Base-by-base conservation (phyloP, 1,140 invertebrate genomes). In the Doryteuthis pealeii region DNA sequence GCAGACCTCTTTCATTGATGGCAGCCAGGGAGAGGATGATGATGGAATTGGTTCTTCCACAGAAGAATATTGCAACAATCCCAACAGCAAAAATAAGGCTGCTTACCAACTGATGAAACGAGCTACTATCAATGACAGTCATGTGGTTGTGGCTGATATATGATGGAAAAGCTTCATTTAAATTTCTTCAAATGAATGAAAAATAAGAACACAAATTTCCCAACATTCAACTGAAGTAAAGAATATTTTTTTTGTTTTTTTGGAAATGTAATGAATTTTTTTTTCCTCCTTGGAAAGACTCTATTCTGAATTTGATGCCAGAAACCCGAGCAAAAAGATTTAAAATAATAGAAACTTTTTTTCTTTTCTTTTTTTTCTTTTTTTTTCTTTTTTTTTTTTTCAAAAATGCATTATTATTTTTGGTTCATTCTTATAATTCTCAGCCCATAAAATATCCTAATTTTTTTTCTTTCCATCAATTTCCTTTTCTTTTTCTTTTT, bases 1-100 rank as follows among this genome's bases (percentile, higher is more conserved):
- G 66, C 66, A 68, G 66, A 68, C 66, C 1, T 68, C 66, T 22
- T 68, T 68, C 66, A 68, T 68, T 31, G 66, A 68, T 30, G 32
- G 32, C 66, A 68, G 66, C 28, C 28, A 68, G 18, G 28, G 66
- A 6, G 66, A 68, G 31, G 66, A 68, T 14, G 66, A 68, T 22
- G 66, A 68, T 1, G 32, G 66, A 12, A 68, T 31, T 5, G 32
- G 66, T 32, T 33, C 28, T 68, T 33, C 66, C 22, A 31, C 66
- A 5, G 66, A 68, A 22, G 66, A 68, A 31, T 68, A 68, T 30
- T 68, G 66, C 66, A 68, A 68, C 66, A 33, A 68, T 30, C 28
- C 28, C 8, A 68, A 33, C 66, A 32, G 30, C 28, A 62, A 62
- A 62, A 62, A 62, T 18, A 62, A 62, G 18, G 54, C 54, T 22